These are phyloP conservation scores for Sceliomorpha sp. DNA, from an alignment of 2,888 invertebrate species.

Conservation along the genomic window DNA sequence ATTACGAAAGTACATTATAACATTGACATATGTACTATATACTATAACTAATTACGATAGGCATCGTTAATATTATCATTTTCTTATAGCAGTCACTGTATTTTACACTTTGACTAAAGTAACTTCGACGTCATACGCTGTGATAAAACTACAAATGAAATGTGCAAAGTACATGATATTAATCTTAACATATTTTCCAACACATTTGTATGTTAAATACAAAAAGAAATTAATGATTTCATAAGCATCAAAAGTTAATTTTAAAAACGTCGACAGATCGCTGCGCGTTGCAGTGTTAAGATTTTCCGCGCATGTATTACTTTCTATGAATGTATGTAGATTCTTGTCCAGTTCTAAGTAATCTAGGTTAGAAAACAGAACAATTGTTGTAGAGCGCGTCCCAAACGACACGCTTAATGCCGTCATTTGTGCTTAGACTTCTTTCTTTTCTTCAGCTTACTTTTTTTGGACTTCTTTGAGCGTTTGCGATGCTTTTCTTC, in stretches of 20 bases:
- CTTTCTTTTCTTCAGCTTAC: conserved; percentile 86
- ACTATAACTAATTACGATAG: conserved; percentile 21
- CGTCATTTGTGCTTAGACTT: conserved; percentile 86
- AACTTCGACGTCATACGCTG: conserved; percentile 16
- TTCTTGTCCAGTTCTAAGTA: too few species aligned
- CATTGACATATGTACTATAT: conserved; percentile 52
- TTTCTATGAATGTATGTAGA: too few species aligned
- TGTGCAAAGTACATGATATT: conserved; percentile 8
- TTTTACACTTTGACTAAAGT: conserved; percentile 48
- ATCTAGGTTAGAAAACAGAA: conserved; percentile 1
- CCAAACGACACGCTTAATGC: conserved; percentile 45
- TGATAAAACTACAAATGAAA: conserved; percentile 35
- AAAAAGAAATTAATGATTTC: conserved; percentile 20
- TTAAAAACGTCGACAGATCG: too few species aligned
- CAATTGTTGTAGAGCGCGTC: not conserved
- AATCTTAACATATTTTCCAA: not conserved
- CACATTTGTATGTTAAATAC: conserved; percentile 30
- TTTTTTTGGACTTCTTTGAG: conserved; percentile 85
- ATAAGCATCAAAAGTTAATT: too few species aligned
- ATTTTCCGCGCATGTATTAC: too few species aligned
- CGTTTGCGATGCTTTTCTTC: conserved; percentile 85
- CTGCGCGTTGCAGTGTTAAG: too few species aligned
- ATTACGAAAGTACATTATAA: conserved; percentile 74
- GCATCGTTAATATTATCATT: conserved; percentile 11
- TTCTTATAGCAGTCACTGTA: conserved; percentile 21